phyloP scores from a whole-genome alignment of 2,888 invertebrate species.

The Nemapogon koenigi region DNA sequence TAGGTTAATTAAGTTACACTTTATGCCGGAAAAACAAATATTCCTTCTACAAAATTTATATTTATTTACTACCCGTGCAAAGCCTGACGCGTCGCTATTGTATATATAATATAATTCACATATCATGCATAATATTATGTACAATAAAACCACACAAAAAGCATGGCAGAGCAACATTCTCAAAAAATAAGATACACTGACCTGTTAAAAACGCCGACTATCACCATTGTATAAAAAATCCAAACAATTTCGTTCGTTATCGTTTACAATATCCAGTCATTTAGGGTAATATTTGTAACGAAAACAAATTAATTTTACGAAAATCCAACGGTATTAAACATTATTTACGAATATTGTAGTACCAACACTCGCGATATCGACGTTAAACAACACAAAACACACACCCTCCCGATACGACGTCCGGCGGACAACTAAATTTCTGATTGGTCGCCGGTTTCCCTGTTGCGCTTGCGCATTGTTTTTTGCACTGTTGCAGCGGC shows the following conservation, averaged over 20 bases:
- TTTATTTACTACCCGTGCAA: too few relatives aligned
- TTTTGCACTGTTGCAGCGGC: too few relatives aligned
- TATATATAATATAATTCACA: too few relatives aligned
- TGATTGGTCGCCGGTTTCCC: constrained; percentile 32
- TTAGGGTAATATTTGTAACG: constrained; percentile 13
- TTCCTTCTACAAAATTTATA: too few relatives aligned
- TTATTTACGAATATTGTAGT: too few relatives aligned
- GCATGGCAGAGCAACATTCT: constrained; percentile 10
- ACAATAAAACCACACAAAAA: constrained; percentile 7
- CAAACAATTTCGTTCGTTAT: constrained; percentile 18
- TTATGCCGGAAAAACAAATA: too few relatives aligned
- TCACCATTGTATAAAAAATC: constrained; percentile 58
- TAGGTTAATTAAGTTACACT: too few relatives aligned
- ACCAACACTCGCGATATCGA: constrained; percentile 20
- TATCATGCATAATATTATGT: constrained; percentile 7
- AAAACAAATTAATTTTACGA: too few relatives aligned
- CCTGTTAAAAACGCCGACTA: constrained; percentile 61
- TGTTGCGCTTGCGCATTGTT: too few relatives aligned
- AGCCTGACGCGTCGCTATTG: too few relatives aligned
- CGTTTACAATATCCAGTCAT: not conserved
- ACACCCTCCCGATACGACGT: constrained; percentile 24
- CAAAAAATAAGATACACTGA: constrained; percentile 26
- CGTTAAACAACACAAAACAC: constrained; percentile 22
- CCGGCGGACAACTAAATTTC: constrained; percentile 35
- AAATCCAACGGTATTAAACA: too few relatives aligned